Conservation (phyloP, 2,797 vertebrate genomes). For the Fistularia commersonii region DNA sequence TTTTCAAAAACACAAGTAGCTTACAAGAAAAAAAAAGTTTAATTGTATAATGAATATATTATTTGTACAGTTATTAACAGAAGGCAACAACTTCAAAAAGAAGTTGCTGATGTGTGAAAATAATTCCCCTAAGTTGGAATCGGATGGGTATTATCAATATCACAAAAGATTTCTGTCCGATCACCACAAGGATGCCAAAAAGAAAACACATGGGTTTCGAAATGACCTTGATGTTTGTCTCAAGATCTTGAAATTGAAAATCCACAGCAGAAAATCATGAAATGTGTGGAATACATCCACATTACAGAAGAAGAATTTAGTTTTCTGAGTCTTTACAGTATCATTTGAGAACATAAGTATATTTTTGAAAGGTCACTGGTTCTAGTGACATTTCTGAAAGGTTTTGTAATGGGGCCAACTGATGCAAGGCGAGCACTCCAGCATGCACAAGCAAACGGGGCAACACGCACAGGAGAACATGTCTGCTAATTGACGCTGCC, state of each 20-base stretch:
- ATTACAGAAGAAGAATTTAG: conserved; percentile 1
- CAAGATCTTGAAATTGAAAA: too few species aligned
- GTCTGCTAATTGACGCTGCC: conserved; percentile 50
- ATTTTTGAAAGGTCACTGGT: conserved; percentile 65
- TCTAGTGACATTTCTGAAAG: conserved; percentile 65
- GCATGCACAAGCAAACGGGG: conserved; percentile 28
- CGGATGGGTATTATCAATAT: conserved; percentile 7
- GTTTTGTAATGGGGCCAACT: conserved; percentile 43
- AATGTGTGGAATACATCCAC: not conserved
- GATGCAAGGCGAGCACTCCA: conserved; percentile 40
- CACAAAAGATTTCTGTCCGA: conserved; percentile 1
- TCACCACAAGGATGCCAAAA: not conserved
- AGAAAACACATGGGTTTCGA: not conserved
- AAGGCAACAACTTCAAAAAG: too few species aligned
- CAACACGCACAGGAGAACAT: conserved; percentile 25
- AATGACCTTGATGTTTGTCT: not conserved
- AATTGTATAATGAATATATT: too few species aligned
- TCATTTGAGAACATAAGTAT: conserved; percentile 36
- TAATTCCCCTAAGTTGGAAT: too few species aligned
- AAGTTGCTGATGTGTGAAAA: too few species aligned
- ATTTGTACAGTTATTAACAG: too few species aligned
- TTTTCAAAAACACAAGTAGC: too few species aligned
- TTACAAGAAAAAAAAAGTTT: too few species aligned
- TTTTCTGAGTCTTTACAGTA: conserved; percentile 16
- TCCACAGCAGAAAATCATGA: conserved; percentile 1